These are phyloP conservation scores for Ephydatia muelleri DNA, from an alignment of 37 sponge, comb jelly and placozoan genomes.

Conservation along the genomic window DNA sequence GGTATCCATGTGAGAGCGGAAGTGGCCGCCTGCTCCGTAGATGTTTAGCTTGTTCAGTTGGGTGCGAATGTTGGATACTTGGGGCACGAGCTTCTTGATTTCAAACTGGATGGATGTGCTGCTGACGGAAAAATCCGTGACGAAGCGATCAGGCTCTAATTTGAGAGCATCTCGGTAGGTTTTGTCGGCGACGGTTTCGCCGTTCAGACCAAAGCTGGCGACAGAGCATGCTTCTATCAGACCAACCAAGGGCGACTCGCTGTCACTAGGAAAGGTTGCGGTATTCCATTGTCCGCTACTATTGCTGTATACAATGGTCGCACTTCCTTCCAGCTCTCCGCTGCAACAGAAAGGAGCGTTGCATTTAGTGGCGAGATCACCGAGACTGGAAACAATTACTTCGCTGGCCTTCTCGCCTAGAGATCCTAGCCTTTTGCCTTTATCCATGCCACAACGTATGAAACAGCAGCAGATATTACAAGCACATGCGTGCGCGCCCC, in stretches of 20 bases:
- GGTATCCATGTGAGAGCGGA: slow-evolving; percentile 27
- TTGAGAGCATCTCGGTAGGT: slow-evolving; percentile 43
- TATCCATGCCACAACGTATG: too few species aligned
- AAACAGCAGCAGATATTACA: too few species aligned
- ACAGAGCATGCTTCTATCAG: slow-evolving; percentile 25
- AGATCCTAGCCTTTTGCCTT: too few species aligned
- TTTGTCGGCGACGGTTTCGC: slow-evolving; percentile 25
- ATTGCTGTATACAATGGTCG: too few species aligned
- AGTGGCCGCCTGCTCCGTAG: slow-evolving; percentile 23
- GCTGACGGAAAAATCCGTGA: slow-evolving; percentile 12
- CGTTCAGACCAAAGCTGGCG: slow-evolving; percentile 33
- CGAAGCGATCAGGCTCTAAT: slow-evolving; percentile 25
- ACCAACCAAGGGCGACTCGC: background rate
- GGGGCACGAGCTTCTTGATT: background rate
- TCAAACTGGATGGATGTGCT: slow-evolving; percentile 11
- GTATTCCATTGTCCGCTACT: background rate
- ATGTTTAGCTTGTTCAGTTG: slow-evolving; percentile 41
- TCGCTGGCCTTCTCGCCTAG: too few species aligned
- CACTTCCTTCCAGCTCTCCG: too few species aligned
- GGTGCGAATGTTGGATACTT: background rate
- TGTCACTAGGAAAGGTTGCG: slow-evolving; percentile 7
- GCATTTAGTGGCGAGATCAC: too few species aligned
- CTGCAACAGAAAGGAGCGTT: too few species aligned
- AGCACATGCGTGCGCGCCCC: too few species aligned
- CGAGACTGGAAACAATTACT: too few species aligned